Evolutionary conservation across 1,140 invertebrate species (phyloP), one percentile per base, ranked within the genome.

Genomic region (Drosophila asahinai): DNA sequence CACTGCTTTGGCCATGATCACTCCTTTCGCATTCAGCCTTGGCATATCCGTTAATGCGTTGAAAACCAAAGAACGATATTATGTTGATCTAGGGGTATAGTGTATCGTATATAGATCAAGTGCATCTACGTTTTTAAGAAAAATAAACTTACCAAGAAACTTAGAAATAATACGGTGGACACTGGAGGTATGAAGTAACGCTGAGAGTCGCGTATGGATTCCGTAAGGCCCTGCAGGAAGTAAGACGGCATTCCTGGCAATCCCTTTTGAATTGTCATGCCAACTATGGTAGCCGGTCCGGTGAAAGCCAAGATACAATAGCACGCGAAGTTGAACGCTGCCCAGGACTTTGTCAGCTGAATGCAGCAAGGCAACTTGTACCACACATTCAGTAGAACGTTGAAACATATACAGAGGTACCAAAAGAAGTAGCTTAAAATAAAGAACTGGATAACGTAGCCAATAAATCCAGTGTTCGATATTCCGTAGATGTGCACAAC

Each of bases 101-200:
- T 5, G 14, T n/a, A n/a, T 0, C 7, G 4, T 19, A 36, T 36
- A 36, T 36, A 11, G 14, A 15, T 22, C 6, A 25, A 25, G 11
- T 15, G 3, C 14, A 3, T 11, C 17, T 7, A 15, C 8, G 5
- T 48, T 19, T 0, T 49, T 51, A 11, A 4, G 8, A 11, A 14
- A 12, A 27, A 48, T 43, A 15, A 36, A 6, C 61, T 65, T 70
- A 89, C 84, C 43, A 92, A 36, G 43, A 93, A 93, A 43, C 87
- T 81, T 2, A 91, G 65, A 9, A 86, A 75, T 3, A 93, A 57
- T 9, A 93, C 47, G 2, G 91, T 79, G 2, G 92, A 92, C 38
- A 93, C 92, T 3, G 92, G 92, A 9, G 92, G 92, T 55, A 93
- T 93, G 25, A 93, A 93, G 52, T 93, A 93, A 3, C 92, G 68